Base-by-base conservation (phyloP, 2,888 invertebrate species). In the Rhamnusium bicolor region DNA sequence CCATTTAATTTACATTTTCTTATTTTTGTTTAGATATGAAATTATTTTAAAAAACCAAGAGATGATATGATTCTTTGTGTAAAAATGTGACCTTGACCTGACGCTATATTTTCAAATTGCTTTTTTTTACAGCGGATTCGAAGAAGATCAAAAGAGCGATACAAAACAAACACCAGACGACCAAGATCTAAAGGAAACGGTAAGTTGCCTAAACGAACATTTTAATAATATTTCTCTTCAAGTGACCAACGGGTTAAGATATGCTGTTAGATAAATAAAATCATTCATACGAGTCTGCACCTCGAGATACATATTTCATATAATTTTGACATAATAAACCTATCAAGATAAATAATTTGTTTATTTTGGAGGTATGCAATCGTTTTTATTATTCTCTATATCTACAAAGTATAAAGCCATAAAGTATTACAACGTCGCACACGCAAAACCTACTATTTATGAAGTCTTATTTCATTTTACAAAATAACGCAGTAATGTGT, bases 151-250 rank as follows among this genome's bases (percentile, higher is more conserved):
- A 27, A 75, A 72, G 49, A 63, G 66, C 24, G 73, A 78, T 63
- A 56, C 61, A 19, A 77, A 77, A 61, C 69, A 69, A 63, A 53
- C 70, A 12, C 40, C 61, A 10, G 75, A 76, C n/a, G 74, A 75
- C 29, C 73, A 72, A 65, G 66, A 69, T 69, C 69, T 62, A 63
- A 79, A 63, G 54, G 76, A 80, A 65, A 69, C 70, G 73, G 79
- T 77, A 53, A 79, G 79, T 78, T 21, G n/a, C 12, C n/a, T n/a
- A 21, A 21, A 21, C 6, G n/a, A 56, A 29, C 27, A 14, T 29
- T 51, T 12, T 1, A 16, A 10, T 19, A 14, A 24, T 24, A 14
- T 53, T 12, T 53, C 18, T 2, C 7, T 21, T 54, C n/a, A 14
- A n/a, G 6, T 19, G 21, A 10, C n/a, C 10, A 54, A 54, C 53